These are phyloP conservation scores for Centropristis striata DNA, from an alignment of 2,113 vertebrate genomes.

Conservation along the genomic window DNA sequence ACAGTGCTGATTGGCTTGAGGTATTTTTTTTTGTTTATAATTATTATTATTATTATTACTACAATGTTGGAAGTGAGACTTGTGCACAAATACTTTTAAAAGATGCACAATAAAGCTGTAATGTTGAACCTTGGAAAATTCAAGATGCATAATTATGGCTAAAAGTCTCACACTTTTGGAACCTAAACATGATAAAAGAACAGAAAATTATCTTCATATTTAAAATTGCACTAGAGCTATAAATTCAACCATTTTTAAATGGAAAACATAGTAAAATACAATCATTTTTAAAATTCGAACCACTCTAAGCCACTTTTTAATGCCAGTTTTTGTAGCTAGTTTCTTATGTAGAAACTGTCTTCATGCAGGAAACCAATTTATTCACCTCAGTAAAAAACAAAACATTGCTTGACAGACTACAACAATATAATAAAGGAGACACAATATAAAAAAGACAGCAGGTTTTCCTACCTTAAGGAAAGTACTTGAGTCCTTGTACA, in stretches of 20 bases:
- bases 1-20: neutral
- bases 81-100: neutral
- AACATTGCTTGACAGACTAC: neutral
- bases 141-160: neutral
- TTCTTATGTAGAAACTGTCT: neutral
- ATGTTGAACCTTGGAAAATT: neutral
- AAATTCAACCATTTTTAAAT: too few relatives aligned
- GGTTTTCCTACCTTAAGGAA: conserved; percentile 92
- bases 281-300: too few relatives aligned
- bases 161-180: too few relatives aligned
- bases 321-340: neutral
- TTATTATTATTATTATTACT: too few relatives aligned
- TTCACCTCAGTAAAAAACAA: neutral
- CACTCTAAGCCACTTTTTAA: neutral
- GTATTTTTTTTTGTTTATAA: neutral
- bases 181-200: too few relatives aligned
- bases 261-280: too few relatives aligned
- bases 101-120: too few relatives aligned
- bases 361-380: neutral
- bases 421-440: neutral
- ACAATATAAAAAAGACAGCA: neutral
- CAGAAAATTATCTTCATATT: too few relatives aligned
- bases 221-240: too few relatives aligned
- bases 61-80: neutral
- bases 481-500: conserved; percentile 99